These are phyloP conservation scores for Acanthopagrus latus DNA, from an alignment of 2,797 vertebrate species.

Conservation along the genomic window DNA sequence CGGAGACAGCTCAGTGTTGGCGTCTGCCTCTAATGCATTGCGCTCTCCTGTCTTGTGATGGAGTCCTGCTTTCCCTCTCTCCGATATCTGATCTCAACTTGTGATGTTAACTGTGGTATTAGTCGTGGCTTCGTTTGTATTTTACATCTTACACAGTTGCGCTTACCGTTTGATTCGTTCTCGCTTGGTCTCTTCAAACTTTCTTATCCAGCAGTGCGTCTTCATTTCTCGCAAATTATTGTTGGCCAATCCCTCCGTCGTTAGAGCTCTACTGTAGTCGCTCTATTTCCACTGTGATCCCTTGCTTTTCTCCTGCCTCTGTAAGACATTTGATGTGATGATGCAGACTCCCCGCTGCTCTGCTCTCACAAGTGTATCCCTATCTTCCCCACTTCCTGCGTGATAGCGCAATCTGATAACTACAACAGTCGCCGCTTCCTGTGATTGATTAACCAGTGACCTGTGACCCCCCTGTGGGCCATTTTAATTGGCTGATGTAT, in stretches of 20 bases:
- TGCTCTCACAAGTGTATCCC: conserved; percentile 57
- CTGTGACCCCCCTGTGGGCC: conserved; percentile 71
- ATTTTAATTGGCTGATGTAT: conserved; percentile 81
- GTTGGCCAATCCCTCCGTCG: not conserved
- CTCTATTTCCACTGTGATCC: not conserved
- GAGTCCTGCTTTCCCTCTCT: conserved; percentile 31
- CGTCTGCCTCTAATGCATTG: conserved; percentile 36
- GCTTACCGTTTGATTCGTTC: conserved; percentile 4
- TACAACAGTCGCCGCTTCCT: conserved; percentile 67
- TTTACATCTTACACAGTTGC: not conserved
- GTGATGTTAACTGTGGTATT: conserved; percentile 36
- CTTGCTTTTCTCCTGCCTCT: not conserved
- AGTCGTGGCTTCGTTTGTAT: conserved; percentile 28
- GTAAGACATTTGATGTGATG: conserved; percentile 17
- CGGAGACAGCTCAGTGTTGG: conserved; percentile 21
- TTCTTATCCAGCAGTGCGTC: not conserved
- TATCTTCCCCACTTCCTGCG: conserved; percentile 72
- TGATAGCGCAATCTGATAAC: conserved; percentile 74
- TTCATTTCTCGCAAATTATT: conserved; percentile 21
- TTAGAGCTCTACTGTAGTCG: not conserved
- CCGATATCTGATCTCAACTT: conserved; percentile 27
- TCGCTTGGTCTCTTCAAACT: not conserved
- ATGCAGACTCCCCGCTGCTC: conserved; percentile 48
- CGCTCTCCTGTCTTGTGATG: conserved; percentile 38
- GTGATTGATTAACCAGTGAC: conserved; percentile 86